phyloP scores from a whole-genome alignment of 2,888 invertebrate species.

The Drosophila leonis region DNA sequence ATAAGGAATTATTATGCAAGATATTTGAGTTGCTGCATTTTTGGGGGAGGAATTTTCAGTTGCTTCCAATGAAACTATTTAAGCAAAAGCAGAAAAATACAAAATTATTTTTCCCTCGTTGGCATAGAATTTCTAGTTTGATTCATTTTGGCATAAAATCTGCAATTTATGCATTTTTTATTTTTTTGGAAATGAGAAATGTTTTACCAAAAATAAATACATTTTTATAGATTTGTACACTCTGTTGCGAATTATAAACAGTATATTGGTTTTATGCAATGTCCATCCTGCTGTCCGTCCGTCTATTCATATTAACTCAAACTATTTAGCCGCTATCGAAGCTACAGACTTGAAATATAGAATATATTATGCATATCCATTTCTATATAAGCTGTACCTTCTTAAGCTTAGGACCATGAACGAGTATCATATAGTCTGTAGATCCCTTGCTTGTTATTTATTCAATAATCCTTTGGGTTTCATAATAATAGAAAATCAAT shows the following conservation, averaged over 20 bases:
- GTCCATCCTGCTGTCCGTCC: too few species aligned
- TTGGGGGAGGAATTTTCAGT: neutral
- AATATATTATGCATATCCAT: too few species aligned
- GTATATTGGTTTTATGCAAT: neutral
- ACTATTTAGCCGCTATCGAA: too few species aligned
- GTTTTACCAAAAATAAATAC: neutral
- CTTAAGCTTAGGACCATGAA: too few species aligned
- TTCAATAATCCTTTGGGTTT: neutral
- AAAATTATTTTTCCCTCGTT: neutral
- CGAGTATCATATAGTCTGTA: neutral
- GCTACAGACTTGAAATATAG: neutral
- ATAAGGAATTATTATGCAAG: slow-evolving; percentile 10
- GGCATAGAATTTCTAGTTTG: neutral
- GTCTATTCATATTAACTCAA: too few species aligned
- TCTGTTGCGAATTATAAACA: neutral
- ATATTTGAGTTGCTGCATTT: neutral
- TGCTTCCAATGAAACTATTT: neutral
- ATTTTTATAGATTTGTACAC: neutral
- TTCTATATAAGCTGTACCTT: too few species aligned
- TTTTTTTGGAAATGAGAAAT: neutral
- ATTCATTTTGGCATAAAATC: neutral
- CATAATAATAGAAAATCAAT: slow-evolving; percentile 12
- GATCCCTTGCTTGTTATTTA: neutral
- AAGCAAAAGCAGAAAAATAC: neutral
- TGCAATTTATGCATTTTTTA: neutral